A percentile compares a stretch with the other conserved stretches of the same genome.
Evolutionary conservation across 2,797 vertebrate species (phyloP).

Genomic region (Pangasius mekongensis): DNA sequence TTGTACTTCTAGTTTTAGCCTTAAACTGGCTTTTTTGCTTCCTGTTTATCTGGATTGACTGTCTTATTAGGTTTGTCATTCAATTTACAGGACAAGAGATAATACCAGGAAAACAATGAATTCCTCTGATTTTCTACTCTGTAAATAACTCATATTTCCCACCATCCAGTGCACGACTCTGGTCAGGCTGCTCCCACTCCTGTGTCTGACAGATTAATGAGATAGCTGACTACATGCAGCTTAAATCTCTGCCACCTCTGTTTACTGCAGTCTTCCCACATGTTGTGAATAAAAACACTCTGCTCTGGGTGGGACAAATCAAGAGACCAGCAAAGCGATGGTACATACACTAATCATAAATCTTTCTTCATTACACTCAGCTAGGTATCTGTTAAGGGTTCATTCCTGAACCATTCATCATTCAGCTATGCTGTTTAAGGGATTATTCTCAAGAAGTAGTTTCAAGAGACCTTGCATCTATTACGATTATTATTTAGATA

Average conservation of each 20-base stretch:
- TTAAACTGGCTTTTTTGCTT: not conserved
- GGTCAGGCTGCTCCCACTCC: constrained; percentile 36
- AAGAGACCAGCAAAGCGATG: not conserved
- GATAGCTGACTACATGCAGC: constrained; percentile 35
- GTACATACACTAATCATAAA: not conserved
- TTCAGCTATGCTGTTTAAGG: not conserved
- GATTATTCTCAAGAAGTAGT: not conserved
- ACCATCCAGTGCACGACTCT: not conserved
- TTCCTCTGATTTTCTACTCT: constrained; percentile 24
- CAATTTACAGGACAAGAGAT: not conserved
- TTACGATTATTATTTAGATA: not conserved
- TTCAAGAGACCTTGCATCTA: not conserved
- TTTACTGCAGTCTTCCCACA: constrained; percentile 25
- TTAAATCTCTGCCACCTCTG: constrained; percentile 30
- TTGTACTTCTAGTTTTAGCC: not conserved
- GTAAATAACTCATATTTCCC: constrained; percentile 47
- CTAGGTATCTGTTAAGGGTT: not conserved
- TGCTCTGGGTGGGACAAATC: not conserved
- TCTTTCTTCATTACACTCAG: not conserved
- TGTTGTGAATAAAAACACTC: not conserved
- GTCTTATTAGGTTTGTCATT: not conserved
- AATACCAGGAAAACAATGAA: constrained; percentile 11
- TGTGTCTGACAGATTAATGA: constrained; percentile 57
- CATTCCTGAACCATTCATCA: not conserved
- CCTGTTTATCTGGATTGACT: not conserved